Evolutionary conservation across 2,888 invertebrate genomes (phyloP).

Genomic region (Temnothorax unifasciatus): DNA sequence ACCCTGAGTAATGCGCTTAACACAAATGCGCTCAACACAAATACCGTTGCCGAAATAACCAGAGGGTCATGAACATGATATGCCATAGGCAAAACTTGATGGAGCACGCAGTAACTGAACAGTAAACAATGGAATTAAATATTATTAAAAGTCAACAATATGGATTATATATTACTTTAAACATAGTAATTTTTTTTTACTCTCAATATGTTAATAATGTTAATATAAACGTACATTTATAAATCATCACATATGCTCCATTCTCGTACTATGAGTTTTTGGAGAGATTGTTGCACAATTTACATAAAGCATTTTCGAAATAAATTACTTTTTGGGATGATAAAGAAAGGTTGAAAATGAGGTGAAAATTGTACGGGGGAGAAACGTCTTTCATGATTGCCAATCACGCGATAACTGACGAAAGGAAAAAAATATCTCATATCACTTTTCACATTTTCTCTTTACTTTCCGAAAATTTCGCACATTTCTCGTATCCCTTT

Average conservation of each 20-base stretch:
- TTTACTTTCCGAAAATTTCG: conserved; percentile 16
- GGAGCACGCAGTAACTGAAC: no score
- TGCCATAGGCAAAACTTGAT: not conserved
- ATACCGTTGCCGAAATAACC: not conserved
- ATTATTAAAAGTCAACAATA: not conserved
- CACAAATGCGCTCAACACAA: not conserved
- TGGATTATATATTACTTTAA: not conserved
- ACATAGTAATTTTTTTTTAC: not conserved
- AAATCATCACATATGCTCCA: not conserved
- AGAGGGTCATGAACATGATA: not conserved
- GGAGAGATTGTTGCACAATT: not conserved
- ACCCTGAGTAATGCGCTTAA: not conserved
- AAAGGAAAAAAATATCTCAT: not conserved
- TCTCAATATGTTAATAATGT: not conserved
- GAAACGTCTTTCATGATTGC: conserved; percentile 30
- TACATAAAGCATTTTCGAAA: conserved; percentile 4
- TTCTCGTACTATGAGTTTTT: not conserved
- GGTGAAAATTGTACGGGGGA: not conserved
- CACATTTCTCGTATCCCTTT: not conserved
- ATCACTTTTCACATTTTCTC: not conserved
- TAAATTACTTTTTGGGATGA: conserved; percentile 13
- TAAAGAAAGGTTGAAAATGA: conserved; percentile 18
- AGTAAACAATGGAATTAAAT: not conserved
- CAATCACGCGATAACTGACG: conserved; percentile 10
- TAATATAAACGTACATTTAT: not conserved